These are phyloP conservation scores for Atherinomorus stipes DNA, from an alignment of 2,113 vertebrate species.

Conservation along the genomic window DNA sequence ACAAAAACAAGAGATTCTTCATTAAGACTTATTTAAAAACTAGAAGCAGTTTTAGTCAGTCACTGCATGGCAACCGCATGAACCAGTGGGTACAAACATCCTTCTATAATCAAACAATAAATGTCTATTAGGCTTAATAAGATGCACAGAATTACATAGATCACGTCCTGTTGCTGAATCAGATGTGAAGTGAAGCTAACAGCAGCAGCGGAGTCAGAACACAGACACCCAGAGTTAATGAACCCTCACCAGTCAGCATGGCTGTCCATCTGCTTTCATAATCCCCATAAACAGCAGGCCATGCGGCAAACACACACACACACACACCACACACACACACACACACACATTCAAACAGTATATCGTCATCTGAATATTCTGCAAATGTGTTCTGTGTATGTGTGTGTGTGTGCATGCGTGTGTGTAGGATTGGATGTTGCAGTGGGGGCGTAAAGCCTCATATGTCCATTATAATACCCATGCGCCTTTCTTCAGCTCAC, in stretches of 20 bases:
- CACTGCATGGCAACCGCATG: conserved; percentile 41
- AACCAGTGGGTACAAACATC: conserved; percentile 66
- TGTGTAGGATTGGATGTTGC: conserved; percentile 29
- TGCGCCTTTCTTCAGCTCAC: conserved; percentile 59
- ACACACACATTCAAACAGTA: conserved; percentile 47
- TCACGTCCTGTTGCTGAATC: conserved; percentile 37
- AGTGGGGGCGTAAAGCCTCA: neutral
- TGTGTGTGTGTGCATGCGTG: conserved; percentile 19
- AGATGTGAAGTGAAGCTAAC: conserved; percentile 56
- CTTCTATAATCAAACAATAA: conserved; percentile 61
- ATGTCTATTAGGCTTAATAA: conserved; percentile 39
- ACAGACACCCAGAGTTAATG: conserved; percentile 82
- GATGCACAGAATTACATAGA: neutral
- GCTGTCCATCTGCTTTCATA: conserved; percentile 86
- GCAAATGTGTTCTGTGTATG: conserved; percentile 20
- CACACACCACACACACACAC: conserved; percentile 50
- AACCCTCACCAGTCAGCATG: conserved; percentile 85
- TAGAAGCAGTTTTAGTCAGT: neutral
- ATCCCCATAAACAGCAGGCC: conserved; percentile 79
- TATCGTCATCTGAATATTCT: conserved; percentile 48
- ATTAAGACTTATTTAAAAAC: conserved; percentile 1
- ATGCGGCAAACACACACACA: conserved; percentile 40
- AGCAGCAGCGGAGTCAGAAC: conserved; percentile 62
- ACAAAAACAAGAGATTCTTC: conserved; percentile 13
- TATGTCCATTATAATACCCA: conserved; percentile 51